Base-by-base conservation (phyloP, 2,797 vertebrate genomes). In the Acropternis orthonyx region DNA sequence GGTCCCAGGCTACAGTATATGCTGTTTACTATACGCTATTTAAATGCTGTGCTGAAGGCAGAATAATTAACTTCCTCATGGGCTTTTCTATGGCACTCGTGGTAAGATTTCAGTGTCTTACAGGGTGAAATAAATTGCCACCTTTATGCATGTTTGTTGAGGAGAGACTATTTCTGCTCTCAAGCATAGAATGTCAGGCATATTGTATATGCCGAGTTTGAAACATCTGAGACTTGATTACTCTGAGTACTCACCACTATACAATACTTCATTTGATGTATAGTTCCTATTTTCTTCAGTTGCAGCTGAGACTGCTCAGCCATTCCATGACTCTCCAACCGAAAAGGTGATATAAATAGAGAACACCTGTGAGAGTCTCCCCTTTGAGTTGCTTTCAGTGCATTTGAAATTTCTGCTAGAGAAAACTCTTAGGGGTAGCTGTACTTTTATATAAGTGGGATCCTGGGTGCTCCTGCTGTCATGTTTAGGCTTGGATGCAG, bases 21-120 rank as follows among this genome's bases (percentile, higher is more conserved):
- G 14, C 73, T 94, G 77, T 93, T 95, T 95, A 71, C 79, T 89
- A 61, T 49, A 72, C 0, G 1, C 80, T 44, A 27, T 62, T 94
- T 90, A 95, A 95, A 72, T 73, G 39, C 73, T 95, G 63, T 62
- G 88, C 88, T 93, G 52, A 87, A 94, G 77, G 63, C 49, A 73
- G 77, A 90, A 88, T 78, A 91, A 92, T 88, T 93, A 86, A 90
- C 48, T 94, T 94, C 44, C 85, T 93, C 59, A 39, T 67, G 76
- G 77, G 73, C 83, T 88, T 94, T 84, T 86, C 80, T 93, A 49
- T 76, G 83, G 59, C 48, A 51, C 39, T 90, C 55, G 85, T 13
- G 15, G 51, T 36, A 79, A 88, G 71, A 94, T 56, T 77, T 76
- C 62, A 88, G 65, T 48, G 68, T 91, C 46, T 91, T 88, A 88